Base-by-base conservation (phyloP, 2,797 vertebrate genomes). In the Gouania willdenowi region DNA sequence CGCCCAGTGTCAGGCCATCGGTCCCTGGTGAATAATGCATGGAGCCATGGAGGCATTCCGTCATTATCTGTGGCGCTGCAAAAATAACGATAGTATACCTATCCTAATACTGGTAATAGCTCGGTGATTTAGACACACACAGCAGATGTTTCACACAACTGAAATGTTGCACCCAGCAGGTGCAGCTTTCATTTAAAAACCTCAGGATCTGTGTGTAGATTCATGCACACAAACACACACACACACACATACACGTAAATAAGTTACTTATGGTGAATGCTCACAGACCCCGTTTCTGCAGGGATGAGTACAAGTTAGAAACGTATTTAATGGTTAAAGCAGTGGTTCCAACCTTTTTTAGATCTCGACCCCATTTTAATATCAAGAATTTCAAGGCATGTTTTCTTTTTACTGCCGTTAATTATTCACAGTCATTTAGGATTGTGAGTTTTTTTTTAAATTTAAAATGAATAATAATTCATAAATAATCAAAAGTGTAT, bases 51-150 rank as follows among this genome's bases (percentile, higher is more conserved):
- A 57, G 49, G 61, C 70, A 57, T 75, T 77, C 53, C 69, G 56
- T 77, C 57, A 79, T 78, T 66, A 72, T 79, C 79, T 71, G 43
- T 68, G 57, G 24, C 12, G 4, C 38, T 69, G 66, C 68, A 72
- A 69, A n/a, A 79, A 67, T 34, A 29, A 36, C 16, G 47, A 75
- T 72, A 68, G 60, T 42, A 53, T 40, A 66, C 62, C 66, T 61
- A 63, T 77, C 71, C 72, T 71, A 75, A 76, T 78, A 58, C 54
- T 47, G 69, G 52, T 77, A 77, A 80, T 76, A 56, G 69, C 57
- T 38, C 14, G 26, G 65, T 71, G 60, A 75, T 77, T 82, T 58
- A 66, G 49, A 57, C 47, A 46, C 54, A 43, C 50, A 33, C 39
- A 52, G 66, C 71, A 81, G 66, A 72, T 81, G 69, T 65, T 70